phyloP scores from a whole-genome alignment of 2,888 invertebrate species.

The Micropterix aruncella region DNA sequence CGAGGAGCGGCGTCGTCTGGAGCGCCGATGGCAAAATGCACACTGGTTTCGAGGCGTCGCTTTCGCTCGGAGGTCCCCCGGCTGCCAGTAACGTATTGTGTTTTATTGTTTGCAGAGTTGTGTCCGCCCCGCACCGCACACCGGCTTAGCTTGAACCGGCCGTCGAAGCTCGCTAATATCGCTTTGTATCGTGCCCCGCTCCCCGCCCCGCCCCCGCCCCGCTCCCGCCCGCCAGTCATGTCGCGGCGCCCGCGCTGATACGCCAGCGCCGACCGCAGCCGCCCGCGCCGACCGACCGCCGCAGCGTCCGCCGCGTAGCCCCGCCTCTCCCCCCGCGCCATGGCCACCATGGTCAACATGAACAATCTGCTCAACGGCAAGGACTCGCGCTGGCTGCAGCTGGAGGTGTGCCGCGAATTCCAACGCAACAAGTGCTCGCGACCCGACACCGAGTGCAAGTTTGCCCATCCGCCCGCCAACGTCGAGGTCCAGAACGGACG shows the following conservation, averaged over 20 bases:
- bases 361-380: conserved; percentile 95
- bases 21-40: conserved; percentile 1
- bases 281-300: conserved; percentile 30
- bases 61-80: background rate
- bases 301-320: conserved; percentile 13
- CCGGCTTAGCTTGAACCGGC: conserved; percentile 31
- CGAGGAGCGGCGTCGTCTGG: background rate
- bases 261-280: conserved; percentile 27
- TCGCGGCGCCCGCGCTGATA: conserved; percentile 32
- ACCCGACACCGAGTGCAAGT: conserved; percentile 99
- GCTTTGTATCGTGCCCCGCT: conserved; percentile 37
- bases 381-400: conserved; percentile 99
- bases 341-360: conserved; percentile 90
- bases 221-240: conserved; percentile 19
- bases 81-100: conserved; percentile 11
- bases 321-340: conserved; percentile 20
- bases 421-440: conserved; percentile 99
- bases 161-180: conserved; percentile 30
- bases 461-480: conserved; percentile 98
- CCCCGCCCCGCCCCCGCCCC: conserved; percentile 25
- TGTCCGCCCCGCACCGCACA: conserved; percentile 31
- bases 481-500: conserved; percentile 99
- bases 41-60: background rate
- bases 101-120: conserved; percentile 43
- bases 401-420: conserved; percentile 99